These are phyloP conservation scores for Tenodera sinensis DNA, from an alignment of 2,888 invertebrate genomes.

Conservation along the genomic window DNA sequence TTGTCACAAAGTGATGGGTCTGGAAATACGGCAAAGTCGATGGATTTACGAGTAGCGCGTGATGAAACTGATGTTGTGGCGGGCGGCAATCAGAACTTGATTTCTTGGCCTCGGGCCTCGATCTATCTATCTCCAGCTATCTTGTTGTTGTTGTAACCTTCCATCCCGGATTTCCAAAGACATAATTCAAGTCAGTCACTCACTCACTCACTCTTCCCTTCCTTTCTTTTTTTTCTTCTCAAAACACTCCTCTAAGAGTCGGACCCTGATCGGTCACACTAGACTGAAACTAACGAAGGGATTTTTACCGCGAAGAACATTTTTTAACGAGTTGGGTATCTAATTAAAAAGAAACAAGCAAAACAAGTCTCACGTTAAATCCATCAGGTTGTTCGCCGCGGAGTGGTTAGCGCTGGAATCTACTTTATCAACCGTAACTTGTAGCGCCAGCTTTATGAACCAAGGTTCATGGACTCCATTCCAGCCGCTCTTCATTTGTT, in stretches of 20 bases:
- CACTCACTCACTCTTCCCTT: background rate
- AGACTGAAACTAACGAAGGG: background rate
- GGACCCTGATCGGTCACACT: background rate
- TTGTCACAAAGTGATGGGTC: constrained; percentile 11
- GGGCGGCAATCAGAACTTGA: constrained; percentile 18
- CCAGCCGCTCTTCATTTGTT: too few relatives aligned
- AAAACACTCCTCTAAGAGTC: background rate
- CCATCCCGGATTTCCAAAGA: constrained; percentile 9
- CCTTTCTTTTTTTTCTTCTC: background rate
- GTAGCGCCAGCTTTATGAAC: background rate
- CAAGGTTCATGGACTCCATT: too few relatives aligned
- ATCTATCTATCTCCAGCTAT: background rate
- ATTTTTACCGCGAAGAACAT: background rate
- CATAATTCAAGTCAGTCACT: constrained; percentile 11
- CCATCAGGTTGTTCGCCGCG: background rate
- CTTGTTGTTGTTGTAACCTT: background rate
- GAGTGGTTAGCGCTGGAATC: background rate
- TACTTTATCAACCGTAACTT: background rate
- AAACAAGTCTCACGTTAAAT: background rate
- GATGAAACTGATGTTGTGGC: constrained; percentile 3
- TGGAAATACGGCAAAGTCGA: constrained; percentile 11
- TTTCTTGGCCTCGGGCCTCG: constrained; percentile 16
- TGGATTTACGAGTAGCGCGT: constrained; percentile 26
- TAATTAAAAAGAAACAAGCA: background rate
- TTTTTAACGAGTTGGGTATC: background rate